Percentiles rank a stretch among this genome's conserved stretches.
Conservation (phyloP, 2,888 invertebrate genomes). For the Heliconius hortense region DNA sequence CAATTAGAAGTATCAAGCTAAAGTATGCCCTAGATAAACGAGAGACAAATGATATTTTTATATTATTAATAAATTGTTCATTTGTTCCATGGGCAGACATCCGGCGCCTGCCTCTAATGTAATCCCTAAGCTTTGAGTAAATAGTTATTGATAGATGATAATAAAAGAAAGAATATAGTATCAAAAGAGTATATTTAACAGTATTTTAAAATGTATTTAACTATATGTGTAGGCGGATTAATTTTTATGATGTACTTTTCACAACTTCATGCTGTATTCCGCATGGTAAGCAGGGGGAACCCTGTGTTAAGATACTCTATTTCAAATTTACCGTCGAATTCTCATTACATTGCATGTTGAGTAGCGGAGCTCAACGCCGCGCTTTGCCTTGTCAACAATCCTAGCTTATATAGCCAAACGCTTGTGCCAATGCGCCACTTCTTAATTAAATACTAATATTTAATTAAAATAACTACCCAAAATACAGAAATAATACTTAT, state of each 20-base stretch:
- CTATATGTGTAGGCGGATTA: neutral
- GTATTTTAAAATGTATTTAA: neutral
- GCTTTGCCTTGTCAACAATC: too few relatives aligned
- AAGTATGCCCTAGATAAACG: neutral
- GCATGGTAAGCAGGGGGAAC: too few relatives aligned
- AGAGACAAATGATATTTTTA: constrained; percentile 7
- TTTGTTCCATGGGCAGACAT: constrained; percentile 4
- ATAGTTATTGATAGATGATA: constrained; percentile 12
- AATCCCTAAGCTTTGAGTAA: neutral
- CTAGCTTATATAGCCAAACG: too few relatives aligned
- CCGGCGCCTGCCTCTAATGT: constrained; percentile 25
- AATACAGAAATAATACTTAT: neutral
- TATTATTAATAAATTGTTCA: constrained; percentile 4
- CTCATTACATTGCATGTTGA: too few relatives aligned
- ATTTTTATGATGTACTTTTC: neutral
- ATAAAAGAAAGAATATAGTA: neutral
- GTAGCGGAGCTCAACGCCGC: too few relatives aligned
- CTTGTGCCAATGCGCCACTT: too few relatives aligned
- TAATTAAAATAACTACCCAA: neutral
- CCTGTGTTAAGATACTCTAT: too few relatives aligned
- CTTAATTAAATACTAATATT: neutral
- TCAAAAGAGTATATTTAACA: neutral
- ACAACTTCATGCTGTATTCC: too few relatives aligned
- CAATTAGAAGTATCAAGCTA: neutral
- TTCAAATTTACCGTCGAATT: too few relatives aligned